These are phyloP conservation scores for Drosophila kuntzei DNA, from an alignment of 2,888 invertebrate species.

Conservation along the genomic window DNA sequence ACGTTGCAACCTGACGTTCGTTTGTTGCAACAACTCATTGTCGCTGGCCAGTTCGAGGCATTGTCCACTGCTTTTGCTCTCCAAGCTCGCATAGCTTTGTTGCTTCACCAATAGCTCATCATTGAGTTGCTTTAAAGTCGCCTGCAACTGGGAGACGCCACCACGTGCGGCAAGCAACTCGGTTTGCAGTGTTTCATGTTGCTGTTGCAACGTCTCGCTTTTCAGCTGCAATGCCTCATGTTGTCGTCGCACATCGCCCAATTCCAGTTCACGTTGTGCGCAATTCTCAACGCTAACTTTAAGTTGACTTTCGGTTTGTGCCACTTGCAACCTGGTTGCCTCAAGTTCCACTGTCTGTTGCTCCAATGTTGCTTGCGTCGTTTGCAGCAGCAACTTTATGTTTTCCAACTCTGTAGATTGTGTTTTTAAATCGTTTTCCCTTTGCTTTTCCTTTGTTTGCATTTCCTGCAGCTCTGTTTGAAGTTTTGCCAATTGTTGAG, in stretches of 20 bases:
- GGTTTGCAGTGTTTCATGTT: slow-evolving; percentile 77
- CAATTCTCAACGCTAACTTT: slow-evolving; percentile 50
- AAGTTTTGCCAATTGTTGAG: slow-evolving; percentile 46
- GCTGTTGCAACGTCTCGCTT: slow-evolving; percentile 53
- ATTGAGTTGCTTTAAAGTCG: slow-evolving; percentile 68
- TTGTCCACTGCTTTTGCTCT: slow-evolving; percentile 52
- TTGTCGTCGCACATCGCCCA: slow-evolving; percentile 70
- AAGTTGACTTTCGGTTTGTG: slow-evolving; percentile 58
- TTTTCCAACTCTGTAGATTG: slow-evolving; percentile 25
- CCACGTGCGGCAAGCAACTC: slow-evolving; percentile 84
- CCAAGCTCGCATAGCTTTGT: slow-evolving; percentile 53
- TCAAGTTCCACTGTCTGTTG: slow-evolving; percentile 59
- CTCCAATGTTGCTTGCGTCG: slow-evolving; percentile 50
- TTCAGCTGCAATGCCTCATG: slow-evolving; percentile 62
- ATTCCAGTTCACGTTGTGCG: slow-evolving; percentile 76
- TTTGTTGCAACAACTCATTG: slow-evolving; percentile 71
- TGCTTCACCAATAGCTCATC: slow-evolving; percentile 79
- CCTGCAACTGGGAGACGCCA: slow-evolving; percentile 51
- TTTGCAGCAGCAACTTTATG: slow-evolving; percentile 50
- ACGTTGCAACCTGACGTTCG: slow-evolving; percentile 80
- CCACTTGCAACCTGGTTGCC: slow-evolving; percentile 20
- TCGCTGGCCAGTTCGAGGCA: slow-evolving; percentile 68
- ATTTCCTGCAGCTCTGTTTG: slow-evolving; percentile 46
- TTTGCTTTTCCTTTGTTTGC: slow-evolving; percentile 27
- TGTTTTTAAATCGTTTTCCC: slow-evolving; percentile 14